These are phyloP conservation scores for Moxostoma hubbsi DNA, from an alignment of 2,797 vertebrate species.

Conservation along the genomic window DNA sequence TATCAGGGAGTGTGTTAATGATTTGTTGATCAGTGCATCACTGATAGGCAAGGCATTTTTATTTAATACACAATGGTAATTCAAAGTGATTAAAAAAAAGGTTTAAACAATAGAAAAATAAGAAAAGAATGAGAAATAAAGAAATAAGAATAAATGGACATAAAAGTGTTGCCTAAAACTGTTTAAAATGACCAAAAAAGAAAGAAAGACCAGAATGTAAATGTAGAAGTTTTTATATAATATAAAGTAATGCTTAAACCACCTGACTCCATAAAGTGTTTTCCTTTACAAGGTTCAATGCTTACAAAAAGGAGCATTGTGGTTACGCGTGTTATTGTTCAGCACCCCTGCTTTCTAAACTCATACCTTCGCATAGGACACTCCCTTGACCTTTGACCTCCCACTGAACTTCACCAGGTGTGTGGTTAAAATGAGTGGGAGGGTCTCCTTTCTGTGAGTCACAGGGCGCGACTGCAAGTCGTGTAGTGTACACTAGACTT, in stretches of 20 bases:
- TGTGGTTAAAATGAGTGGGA: slow-evolving; percentile 8
- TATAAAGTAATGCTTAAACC: slow-evolving; percentile 39
- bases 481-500: not conserved
- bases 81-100: too few species aligned
- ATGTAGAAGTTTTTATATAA: not conserved
- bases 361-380: not conserved
- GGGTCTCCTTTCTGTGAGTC: not conserved
- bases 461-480: too few species aligned
- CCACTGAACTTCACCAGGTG: slow-evolving; percentile 39
- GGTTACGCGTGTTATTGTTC: not conserved
- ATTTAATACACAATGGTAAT: too few species aligned
- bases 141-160: too few species aligned
- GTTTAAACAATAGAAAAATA: too few species aligned
- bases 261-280: slow-evolving; percentile 2
- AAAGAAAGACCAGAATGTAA: too few species aligned
- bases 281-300: slow-evolving; percentile 24
- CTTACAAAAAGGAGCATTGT: not conserved
- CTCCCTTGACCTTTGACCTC: slow-evolving; percentile 40
- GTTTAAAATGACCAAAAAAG: too few species aligned
- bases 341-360: not conserved
- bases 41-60: too few species aligned
- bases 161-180: too few species aligned
- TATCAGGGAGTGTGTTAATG: not conserved
- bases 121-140: too few species aligned
- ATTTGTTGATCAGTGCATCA: slow-evolving; percentile 21